Conservation (phyloP, 2,797 vertebrate genomes). For the Eupleurogrammus muticus region DNA sequence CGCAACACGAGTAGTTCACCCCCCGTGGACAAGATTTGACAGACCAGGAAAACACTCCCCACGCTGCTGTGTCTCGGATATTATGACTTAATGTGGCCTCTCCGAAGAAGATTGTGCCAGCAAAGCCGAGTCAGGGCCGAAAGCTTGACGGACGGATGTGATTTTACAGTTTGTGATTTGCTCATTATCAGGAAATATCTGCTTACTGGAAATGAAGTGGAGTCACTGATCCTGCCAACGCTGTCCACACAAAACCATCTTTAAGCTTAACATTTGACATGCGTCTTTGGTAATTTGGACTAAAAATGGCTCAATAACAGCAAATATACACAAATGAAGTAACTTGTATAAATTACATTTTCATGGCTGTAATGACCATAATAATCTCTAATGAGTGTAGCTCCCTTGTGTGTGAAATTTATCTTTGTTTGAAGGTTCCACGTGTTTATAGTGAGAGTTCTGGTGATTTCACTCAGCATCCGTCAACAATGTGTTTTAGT, state of each 20-base stretch:
- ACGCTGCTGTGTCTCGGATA: conserved; percentile 9
- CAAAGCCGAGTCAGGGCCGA: background rate
- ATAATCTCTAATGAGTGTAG: too few relatives aligned
- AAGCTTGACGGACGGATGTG: background rate
- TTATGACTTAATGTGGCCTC: conserved; percentile 5
- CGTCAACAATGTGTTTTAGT: too few relatives aligned
- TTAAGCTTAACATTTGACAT: background rate
- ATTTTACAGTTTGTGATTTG: background rate
- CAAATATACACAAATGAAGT: background rate
- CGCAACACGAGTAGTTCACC: conserved; percentile 52
- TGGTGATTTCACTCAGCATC: background rate
- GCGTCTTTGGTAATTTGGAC: background rate
- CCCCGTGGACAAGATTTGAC: conserved; percentile 51
- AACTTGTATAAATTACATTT: too few relatives aligned
- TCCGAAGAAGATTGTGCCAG: conserved; percentile 13
- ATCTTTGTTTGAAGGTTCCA: too few relatives aligned
- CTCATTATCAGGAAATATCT: conserved; percentile 3
- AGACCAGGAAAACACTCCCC: conserved; percentile 44
- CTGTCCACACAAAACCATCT: background rate
- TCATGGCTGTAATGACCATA: too few relatives aligned
- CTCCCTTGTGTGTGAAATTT: too few relatives aligned
- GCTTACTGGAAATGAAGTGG: background rate
- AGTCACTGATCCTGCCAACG: background rate
- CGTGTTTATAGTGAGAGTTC: too few relatives aligned
- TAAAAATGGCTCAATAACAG: background rate